Evolutionary conservation across 1,140 invertebrate genomes (phyloP), one percentile per base, ranked within the genome.

Genomic region (Lepidotrigona ventralis): DNA sequence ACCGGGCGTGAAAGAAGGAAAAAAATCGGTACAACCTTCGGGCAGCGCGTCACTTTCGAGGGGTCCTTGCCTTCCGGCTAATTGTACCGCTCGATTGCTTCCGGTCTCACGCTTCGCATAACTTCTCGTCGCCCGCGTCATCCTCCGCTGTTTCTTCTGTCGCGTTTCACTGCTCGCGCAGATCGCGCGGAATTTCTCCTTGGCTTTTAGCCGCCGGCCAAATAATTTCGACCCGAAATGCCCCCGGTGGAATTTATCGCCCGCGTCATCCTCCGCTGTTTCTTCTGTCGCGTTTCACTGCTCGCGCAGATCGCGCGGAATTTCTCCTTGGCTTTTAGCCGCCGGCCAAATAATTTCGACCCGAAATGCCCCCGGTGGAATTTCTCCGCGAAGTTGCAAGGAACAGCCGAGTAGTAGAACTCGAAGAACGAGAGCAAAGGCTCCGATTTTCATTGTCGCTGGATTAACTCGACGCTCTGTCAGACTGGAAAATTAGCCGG

Each of bases 51-150:
- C 79, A 88, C 79, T 83, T 88, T 85, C 86, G 75, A 83, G 77
- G 75, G 83, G 71, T 87, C 76, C 77, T 89, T 53, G 75, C 77
- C 39, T 89, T 90, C 90, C 89, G 83, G 87, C 84, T 78, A 87
- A 85, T 88, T 88, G 88, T 85, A 81, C 54, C 72, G 75, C 81
- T 58, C 79, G 79, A 90, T 90, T 85, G 89, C 86, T 90, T 90
- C 89, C 90, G 88, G 89, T 89, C 89, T 84, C 80, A 85, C 83
- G 89, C 85, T 77, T 90, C 87, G 87, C 87, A 86, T 89, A 86
- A 85, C 79, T 90, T 84, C 79, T 80, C 81, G 73, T 75, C 75
- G 53, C 64, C 69, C 85, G 64, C 60, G 72, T 88, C 46, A 79
- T 85, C 75, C 39, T 79, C 17, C 72, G 46, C 77, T 56, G 56